Evolutionary conservation across 2,113 vertebrate genomes (phyloP), one percentile per base, ranked within the genome.

Genomic region (Coreoperca whiteheadi): DNA sequence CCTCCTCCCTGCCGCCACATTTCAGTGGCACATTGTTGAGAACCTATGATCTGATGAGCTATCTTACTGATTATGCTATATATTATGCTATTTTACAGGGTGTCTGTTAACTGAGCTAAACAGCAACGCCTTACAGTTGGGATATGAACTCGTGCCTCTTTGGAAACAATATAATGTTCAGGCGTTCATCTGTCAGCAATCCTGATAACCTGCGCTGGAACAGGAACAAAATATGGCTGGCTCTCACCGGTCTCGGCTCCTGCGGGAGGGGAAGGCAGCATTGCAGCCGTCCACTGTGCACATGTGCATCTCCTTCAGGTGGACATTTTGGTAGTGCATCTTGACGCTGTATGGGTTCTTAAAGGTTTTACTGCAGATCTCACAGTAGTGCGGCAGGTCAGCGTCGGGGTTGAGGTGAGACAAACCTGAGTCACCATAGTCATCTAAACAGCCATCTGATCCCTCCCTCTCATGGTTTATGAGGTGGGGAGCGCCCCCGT

Each of bases 161-260:
- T 0, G 2, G 20, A 68, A 23, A 56, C 25, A 71, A 12, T 21
- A 37, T 21, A 57, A n/a, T 67, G 8, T 28, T 48, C 39, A 28
- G 6, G 54, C 4, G 28, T 59, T 14, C n/a, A 66, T 43, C 16
- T 50, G 10, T 70, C 30, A 63, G 12, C 15, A 10, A 50, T 21
- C 43, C 20, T 20, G 8, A 64, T n/a, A 66, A 51, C 28, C 15
- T 4, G 41, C 2, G 5, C 41, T 43, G 6, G 21, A 71, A 80
- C 10, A 28, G 2, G 1, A 74, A 15, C 8, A 46, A 54, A 18
- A 39, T 8, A 16, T 1, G 28, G 72, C 71, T 68, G 39, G 30
- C 12, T 88, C 97, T 97, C 95, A 99, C 98, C 98, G 97, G 96
- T 99, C 98, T 95, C 98, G 95, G 95, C 98, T 98, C 94, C 98